Evolutionary conservation across 1,140 invertebrate genomes (phyloP), one percentile per base, ranked within the genome.

Genomic region (Neuroterus valhalla): DNA sequence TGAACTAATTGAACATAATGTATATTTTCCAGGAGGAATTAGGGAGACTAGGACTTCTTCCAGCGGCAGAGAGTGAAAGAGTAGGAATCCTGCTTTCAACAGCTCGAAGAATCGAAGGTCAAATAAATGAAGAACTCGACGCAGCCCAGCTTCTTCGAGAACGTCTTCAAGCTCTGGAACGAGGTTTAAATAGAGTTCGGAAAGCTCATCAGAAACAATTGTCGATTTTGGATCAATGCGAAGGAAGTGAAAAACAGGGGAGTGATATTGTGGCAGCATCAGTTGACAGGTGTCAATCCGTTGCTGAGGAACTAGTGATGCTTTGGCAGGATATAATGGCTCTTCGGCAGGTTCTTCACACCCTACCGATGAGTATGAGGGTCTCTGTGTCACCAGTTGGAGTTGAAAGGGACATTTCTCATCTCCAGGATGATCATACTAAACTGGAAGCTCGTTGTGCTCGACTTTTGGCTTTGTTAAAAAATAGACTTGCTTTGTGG

Each of bases 291-390:
- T 95, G 94, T 77, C 91, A 93, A 76, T 88, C 89, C 17, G 91
- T 94, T 0, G 90, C 92, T 1, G 92, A 94, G 74, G 94, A 95
- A 66, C 84, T 96, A 6, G 89, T 91, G 0, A 82, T 90, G 2
- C 90, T 94, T 50, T 96, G 95, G 95, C 92, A 94, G 80, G 94
- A 96, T 75, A 91, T 96, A 2, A 93, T 96, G 91, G 90, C 90
- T 2, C 85, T 95, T 5, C 90, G 95, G 45, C 94, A 96, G 85
- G 88, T 94, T 17, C 86, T 96, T 11, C 95, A 96, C 72, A 95
- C 94, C 0, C 85, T 96, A 17, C 95, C 95, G 1, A 94, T 92
- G 72, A 91, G 93, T 42, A 89, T 95, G 44, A 91, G 94, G 38
- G 92, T 95, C 10, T 93, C 93, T 0, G 93, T 96, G 0, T 95